Base-by-base conservation (phyloP, 2,888 invertebrate genomes). In the Hypomecis punctinalis region DNA sequence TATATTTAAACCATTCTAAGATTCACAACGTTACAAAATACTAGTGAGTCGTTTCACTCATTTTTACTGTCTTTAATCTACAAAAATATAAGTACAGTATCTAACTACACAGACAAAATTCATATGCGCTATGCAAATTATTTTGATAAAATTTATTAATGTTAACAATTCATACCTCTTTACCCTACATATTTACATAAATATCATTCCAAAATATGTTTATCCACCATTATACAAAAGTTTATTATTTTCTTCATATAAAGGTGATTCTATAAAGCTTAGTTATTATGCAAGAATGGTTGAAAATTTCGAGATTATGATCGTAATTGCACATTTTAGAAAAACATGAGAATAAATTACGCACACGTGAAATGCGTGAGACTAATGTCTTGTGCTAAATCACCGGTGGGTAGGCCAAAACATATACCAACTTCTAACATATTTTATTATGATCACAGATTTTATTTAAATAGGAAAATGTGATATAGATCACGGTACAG, bases 361-460 rank as follows among this genome's bases (percentile, higher is more conserved):
- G 58, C 63, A 64, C 67, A 63, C 61, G 64, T 67, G 66, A 65
- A 42, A 68, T 67, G 69, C 66, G 61, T 60, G 55, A 40, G 48
- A 23, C 45, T 64, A 40, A 48, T 13, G 64, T 45, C 45, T 37
- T 45, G 59, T 66, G 63, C 61, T 47, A 46, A 55, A 58, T 65
- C 68, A 53, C 68, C 85, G 86, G 89, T 89, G 88, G 90, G 90
- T 85, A 85, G 84, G 86, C 90, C 88, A 84, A 86, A 83, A 83
- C 76, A 79, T 76, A 79, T 77, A 82, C 72, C 77, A 75, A 75
- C 80, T 75, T 75, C 82, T 85, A 83, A 85, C 81, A 80, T 86
- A 89, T 85, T 82, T 86, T 78, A 82, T 84, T 83, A 85, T 82
- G 85, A 91, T 91, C 91, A 92, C 91, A 92, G 92, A 88, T 86